phyloP scores from a whole-genome alignment of 2,113 vertebrate species.

The Garra rufa region DNA sequence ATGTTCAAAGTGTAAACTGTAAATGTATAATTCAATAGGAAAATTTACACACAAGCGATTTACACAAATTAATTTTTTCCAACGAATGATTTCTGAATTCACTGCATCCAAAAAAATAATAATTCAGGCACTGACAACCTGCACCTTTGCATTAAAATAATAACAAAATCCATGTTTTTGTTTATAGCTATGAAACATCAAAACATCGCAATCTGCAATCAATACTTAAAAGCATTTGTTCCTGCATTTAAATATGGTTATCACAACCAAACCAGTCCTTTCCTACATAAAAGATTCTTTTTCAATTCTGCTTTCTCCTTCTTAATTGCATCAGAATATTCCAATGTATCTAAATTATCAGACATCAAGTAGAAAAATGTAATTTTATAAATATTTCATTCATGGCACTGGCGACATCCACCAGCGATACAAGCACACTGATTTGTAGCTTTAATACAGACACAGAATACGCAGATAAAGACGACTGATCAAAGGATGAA shows the following conservation, averaged over 20 bases:
- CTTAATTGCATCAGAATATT: not conserved
- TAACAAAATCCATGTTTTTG: not conserved
- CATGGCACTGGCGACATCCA: not conserved
- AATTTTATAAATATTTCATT: not conserved
- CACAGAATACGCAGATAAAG: not conserved
- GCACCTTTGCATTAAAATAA: not conserved
- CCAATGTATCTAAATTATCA: not conserved
- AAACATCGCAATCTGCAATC: no score
- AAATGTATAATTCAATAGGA: not conserved
- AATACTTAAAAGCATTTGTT: not conserved
- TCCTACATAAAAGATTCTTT: not conserved
- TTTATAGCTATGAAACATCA: not conserved
- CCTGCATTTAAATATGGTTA: not conserved
- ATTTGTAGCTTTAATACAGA: slow-evolving; percentile 20
- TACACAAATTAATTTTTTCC: not conserved
- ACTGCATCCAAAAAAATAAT: not conserved
- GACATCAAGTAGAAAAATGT: not conserved
- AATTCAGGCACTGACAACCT: no score
- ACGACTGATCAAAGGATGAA: not conserved
- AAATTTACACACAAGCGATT: not conserved
- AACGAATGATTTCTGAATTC: no score
- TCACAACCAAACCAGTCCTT: not conserved
- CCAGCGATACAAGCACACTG: not conserved
- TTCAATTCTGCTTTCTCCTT: not conserved
- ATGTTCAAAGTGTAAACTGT: not conserved